A percentile compares a stretch with the other conserved stretches of the same genome.
These are phyloP conservation scores for Elachura formosa DNA, from an alignment of 2,113 vertebrate species.

Conservation along the genomic window DNA sequence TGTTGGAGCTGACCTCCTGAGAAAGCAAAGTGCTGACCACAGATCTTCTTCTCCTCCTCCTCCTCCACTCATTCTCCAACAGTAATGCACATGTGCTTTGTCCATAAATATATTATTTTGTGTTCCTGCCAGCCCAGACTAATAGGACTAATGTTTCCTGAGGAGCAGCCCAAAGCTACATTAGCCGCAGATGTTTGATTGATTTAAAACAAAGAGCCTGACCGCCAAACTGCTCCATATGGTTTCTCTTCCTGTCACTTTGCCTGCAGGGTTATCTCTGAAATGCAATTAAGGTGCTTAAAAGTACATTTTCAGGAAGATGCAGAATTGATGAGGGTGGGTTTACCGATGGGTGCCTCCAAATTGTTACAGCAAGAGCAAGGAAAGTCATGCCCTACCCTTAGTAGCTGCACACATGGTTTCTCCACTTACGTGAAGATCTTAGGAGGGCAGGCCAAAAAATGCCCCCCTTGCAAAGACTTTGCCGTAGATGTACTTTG, in stretches of 20 bases:
- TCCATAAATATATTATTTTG: conserved; percentile 85
- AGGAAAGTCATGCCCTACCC: conserved; percentile 55
- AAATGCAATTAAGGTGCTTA: conserved; percentile 98
- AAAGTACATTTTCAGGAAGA: conserved; percentile 98
- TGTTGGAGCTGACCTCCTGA: not conserved
- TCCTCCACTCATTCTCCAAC: conserved; percentile 20
- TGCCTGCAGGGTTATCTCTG: conserved; percentile 91
- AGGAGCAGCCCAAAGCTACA: conserved; percentile 93
- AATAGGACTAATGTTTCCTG: conserved; percentile 99
- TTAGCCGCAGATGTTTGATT: conserved; percentile 93
- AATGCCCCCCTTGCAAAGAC: not conserved
- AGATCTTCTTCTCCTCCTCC: conserved; percentile 17
- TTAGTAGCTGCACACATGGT: not conserved
- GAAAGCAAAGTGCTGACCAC: conserved; percentile 69
- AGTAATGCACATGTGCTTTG: conserved; percentile 69
- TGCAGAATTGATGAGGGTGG: conserved; percentile 85
- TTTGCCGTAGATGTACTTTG: not conserved
- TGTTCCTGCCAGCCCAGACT: conserved; percentile 88
- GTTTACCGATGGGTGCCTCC: conserved; percentile 70
- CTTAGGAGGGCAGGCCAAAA: conserved; percentile 21
- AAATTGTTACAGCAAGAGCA: conserved; percentile 55
- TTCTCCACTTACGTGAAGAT: not conserved
- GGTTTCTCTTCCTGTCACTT: conserved; percentile 92
- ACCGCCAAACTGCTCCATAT: conserved; percentile 79
- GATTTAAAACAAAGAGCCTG: conserved; percentile 92